Conservation (phyloP, 2,113 vertebrate species). For the Xyrauchen texanus region DNA sequence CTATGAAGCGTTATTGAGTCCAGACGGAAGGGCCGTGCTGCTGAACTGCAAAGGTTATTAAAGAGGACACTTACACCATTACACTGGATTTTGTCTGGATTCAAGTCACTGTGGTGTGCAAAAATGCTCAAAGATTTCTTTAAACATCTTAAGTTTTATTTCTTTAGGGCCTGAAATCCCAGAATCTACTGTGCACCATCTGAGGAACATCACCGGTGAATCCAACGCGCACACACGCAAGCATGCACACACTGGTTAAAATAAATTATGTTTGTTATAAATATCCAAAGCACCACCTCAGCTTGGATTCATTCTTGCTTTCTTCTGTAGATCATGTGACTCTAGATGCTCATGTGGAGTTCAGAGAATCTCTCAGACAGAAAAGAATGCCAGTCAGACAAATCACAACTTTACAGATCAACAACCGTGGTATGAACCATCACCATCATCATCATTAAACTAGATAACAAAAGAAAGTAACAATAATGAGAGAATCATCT, state of each 20-base stretch:
- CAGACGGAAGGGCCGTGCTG: slow-evolving; percentile 59
- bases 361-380: slow-evolving; percentile 57
- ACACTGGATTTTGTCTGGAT: neutral
- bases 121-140: neutral
- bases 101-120: neutral
- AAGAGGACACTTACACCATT: neutral
- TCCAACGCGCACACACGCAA: slow-evolving; percentile 28
- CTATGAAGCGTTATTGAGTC: slow-evolving; percentile 61
- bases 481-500: neutral
- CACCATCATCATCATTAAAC: neutral
- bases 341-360: slow-evolving; percentile 31
- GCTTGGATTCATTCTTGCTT: neutral
- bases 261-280: too few species aligned
- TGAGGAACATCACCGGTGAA: slow-evolving; percentile 66
- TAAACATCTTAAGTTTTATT: neutral
- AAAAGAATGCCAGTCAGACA: slow-evolving; percentile 62
- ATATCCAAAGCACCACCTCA: too few species aligned
- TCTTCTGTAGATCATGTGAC: slow-evolving; percentile 37
- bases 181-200: slow-evolving; percentile 65
- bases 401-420: slow-evolving; percentile 63
- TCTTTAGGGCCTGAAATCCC: slow-evolving; percentile 71
- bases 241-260: neutral
- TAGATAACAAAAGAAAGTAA: too few species aligned
- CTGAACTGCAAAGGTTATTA: slow-evolving; percentile 70
- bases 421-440: slow-evolving; percentile 62